Percentiles rank a stretch among this genome's conserved stretches.
Evolutionary conservation across 1,140 invertebrate genomes (phyloP).

Genomic region (Drosophila mayri): DNA sequence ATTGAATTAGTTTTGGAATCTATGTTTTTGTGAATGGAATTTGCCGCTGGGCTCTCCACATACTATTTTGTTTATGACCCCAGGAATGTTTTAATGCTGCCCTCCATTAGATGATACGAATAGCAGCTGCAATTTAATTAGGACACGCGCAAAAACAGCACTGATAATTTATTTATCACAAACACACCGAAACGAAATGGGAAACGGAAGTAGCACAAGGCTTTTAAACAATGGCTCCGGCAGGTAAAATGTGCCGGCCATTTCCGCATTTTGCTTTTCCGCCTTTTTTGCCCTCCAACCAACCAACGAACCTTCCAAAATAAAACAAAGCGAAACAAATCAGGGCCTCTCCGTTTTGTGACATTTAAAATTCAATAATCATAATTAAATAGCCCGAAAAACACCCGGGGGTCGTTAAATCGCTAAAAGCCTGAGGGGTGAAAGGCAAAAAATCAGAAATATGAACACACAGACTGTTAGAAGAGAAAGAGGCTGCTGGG

Average conservation of each 20-base stretch:
- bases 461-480: conserved; percentile 22
- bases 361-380: conserved; percentile 77
- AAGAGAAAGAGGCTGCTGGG: background rate
- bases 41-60: conserved; percentile 35
- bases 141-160: conserved; percentile 21
- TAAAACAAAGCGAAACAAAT: conserved; percentile 25
- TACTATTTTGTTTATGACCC: conserved; percentile 53
- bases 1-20: conserved; percentile 22
- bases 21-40: conserved; percentile 34
- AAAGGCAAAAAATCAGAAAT: conserved; percentile 52
- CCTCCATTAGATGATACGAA: conserved; percentile 60
- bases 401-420: conserved; percentile 37
- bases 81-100: conserved; percentile 52
- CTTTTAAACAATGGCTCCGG: conserved; percentile 68
- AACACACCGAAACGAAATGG: conserved; percentile 9
- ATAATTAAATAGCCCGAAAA: conserved; percentile 70
- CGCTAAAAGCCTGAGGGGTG: conserved; percentile 5
- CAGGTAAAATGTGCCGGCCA: conserved; percentile 48
- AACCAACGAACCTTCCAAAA: background rate
- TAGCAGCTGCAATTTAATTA: conserved; percentile 74
- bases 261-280: conserved; percentile 18
- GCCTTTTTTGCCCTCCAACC: too few species aligned
- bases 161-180: conserved; percentile 46
- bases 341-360: conserved; percentile 36
- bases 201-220: conserved; percentile 60